Evolutionary conservation across 2,113 vertebrate genomes (phyloP), one percentile per base, ranked within the genome.

Genomic region (Grammomys dolichurus): DNA sequence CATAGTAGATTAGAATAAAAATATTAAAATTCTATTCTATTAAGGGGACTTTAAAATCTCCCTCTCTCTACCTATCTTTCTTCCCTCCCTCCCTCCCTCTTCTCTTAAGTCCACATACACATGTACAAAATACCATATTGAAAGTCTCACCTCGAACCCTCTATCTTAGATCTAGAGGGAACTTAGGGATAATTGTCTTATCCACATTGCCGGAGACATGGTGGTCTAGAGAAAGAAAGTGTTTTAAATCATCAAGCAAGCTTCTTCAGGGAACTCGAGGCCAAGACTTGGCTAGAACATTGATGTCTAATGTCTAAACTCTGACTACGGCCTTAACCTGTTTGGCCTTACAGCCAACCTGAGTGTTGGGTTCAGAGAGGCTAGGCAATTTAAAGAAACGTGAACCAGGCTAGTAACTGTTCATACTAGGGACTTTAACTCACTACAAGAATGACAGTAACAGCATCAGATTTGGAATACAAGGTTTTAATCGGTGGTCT

Each of bases 11-110:
- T 96, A 54, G 80, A 90, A 95, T 90, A 56, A 93, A 95, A 98
- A 95, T 97, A 96, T 95, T 96, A 93, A 95, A 97, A 95, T 96
- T 82, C 73, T 95, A 70, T 82, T 96, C 86, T 78, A 89, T 89
- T 94, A 96, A 91, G 77, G 17, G 28, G 73, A 69, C 54, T 56
- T 63, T 93, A 81, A 84, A 96, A 58, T 73, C 33, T 51, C 22
- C 54, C 20, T 16, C 54, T 31, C 72, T n/a, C 13, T 4, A 2
- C 14, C n/a, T 48, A 22, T 5, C 58, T 36, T 69, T 40, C 8
- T 10, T 67, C 40, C 28, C 14, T 65, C 40, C 13, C n/a, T 43
- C n/a, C 17, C 36, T 72, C 28, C 36, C 56, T 24, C 54, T 13
- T 65, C 43, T 65, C 11, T 20, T 46, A 60, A 11, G 67, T 46